Conservation (phyloP, 2,888 invertebrate genomes). For the Fragum fragum region DNA sequence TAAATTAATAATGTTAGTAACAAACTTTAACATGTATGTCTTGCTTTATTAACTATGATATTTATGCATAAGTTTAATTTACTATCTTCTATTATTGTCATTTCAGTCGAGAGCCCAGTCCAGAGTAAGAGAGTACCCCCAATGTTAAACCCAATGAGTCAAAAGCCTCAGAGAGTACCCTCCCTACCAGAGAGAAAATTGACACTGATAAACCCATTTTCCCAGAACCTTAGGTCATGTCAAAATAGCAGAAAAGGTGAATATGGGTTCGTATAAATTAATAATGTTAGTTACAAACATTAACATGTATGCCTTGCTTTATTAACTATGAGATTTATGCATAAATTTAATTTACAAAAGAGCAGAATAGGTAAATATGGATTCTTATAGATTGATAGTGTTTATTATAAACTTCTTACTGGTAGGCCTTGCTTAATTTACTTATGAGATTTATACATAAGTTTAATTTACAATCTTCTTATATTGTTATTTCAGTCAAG, state of each 20-base stretch:
- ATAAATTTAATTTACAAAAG: neutral
- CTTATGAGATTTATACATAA: neutral
- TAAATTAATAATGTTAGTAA: neutral
- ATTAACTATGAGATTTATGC: neutral
- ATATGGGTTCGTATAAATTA: neutral
- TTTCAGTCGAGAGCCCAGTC: constrained; percentile 2
- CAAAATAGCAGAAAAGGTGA: neutral
- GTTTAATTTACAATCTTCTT: neutral
- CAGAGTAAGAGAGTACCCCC: neutral
- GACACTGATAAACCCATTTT: neutral
- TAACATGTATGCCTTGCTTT: neutral
- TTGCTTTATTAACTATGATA: neutral
- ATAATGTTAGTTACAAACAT: neutral
- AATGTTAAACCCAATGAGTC: neutral
- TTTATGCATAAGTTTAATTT: neutral
- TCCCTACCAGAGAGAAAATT: neutral
- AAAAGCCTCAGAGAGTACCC: neutral
- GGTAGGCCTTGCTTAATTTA: neutral
- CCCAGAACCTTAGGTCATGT: neutral
- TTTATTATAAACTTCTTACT: no score
- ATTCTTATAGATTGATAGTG: neutral
- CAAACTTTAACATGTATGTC: no score
- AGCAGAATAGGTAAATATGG: neutral
- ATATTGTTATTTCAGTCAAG: neutral
- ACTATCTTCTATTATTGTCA: neutral